Conservation (phyloP, 2,797 vertebrate species). For the Numenius phaeopus region DNA sequence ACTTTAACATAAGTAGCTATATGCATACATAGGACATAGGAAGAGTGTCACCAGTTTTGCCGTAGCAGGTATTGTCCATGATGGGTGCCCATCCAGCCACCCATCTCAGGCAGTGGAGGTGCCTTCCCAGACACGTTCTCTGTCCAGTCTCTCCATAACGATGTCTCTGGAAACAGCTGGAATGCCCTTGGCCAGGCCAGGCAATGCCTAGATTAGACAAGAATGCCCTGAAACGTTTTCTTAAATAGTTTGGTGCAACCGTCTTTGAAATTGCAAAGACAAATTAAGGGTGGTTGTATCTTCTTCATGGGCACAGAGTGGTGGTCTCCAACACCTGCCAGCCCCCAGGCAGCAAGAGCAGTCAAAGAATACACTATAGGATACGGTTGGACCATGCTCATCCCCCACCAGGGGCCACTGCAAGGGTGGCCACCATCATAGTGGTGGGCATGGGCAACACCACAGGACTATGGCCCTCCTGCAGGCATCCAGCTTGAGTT, state of each 20-base stretch:
- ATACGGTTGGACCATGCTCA: accelerated
- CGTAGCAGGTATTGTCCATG: accelerated
- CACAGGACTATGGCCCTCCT: neutral
- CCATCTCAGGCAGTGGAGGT: accelerated
- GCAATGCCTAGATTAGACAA: too few species aligned
- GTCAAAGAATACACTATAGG: neutral
- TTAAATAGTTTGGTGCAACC: neutral
- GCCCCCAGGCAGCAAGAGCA: neutral
- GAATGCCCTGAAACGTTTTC: accelerated
- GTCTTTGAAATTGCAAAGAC: neutral
- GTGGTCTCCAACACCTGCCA: neutral
- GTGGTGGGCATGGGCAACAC: neutral
- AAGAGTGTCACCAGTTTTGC: neutral
- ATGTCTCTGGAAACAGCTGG: neutral
- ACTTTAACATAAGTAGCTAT: neutral
- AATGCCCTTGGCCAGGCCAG: accelerated
- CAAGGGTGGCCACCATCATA: neutral
- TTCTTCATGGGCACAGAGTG: accelerated
- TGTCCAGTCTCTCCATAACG: accelerated
- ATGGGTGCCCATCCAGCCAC: neutral
- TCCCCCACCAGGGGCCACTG: neutral
- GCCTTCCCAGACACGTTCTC: neutral
- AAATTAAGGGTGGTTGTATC: neutral
- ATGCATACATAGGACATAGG: neutral
- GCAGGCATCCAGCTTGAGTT: neutral